Conservation (phyloP, 2,888 invertebrate genomes). For the Oxystoma pomonae region DNA sequence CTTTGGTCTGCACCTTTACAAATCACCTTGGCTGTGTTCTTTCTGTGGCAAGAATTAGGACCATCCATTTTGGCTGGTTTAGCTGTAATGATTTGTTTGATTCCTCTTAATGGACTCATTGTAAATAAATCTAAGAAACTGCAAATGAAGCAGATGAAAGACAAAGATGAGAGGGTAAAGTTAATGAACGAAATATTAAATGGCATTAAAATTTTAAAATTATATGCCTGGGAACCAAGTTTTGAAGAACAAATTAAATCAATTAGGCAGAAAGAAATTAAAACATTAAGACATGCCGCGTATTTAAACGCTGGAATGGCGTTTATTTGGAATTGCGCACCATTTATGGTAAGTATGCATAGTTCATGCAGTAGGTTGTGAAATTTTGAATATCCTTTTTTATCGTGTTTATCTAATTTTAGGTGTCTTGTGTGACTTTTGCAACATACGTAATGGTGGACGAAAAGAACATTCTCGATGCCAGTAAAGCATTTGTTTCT, state of each 20-base stretch:
- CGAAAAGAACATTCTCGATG: conserved; percentile 45
- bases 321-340: conserved; percentile 59
- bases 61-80: conserved; percentile 58
- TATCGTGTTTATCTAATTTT: too few species aligned
- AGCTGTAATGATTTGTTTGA: conserved; percentile 49
- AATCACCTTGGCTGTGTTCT: conserved; percentile 52
- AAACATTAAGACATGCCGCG: conserved; percentile 53
- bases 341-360: conserved; percentile 53
- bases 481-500: conserved; percentile 55
- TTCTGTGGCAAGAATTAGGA: conserved; percentile 52
- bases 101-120: conserved; percentile 50
- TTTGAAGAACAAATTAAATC: conserved; percentile 54
- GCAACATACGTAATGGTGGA: conserved; percentile 45
- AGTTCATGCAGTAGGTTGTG: too few species aligned
- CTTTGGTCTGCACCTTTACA: conserved; percentile 53
- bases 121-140: conserved; percentile 47
- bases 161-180: conserved; percentile 55
- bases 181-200: conserved; percentile 55
- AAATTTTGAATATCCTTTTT: too few species aligned
- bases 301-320: conserved; percentile 54
- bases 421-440: conserved; percentile 41
- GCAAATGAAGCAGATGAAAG: conserved; percentile 51
- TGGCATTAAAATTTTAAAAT: conserved; percentile 57
- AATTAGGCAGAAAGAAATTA: conserved; percentile 55
- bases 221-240: conserved; percentile 61